Percentiles rank a stretch among this genome's conserved stretches.
These are phyloP conservation scores for Taenioides sp. DNA, from an alignment of 2,797 vertebrate genomes.

Conservation along the genomic window DNA sequence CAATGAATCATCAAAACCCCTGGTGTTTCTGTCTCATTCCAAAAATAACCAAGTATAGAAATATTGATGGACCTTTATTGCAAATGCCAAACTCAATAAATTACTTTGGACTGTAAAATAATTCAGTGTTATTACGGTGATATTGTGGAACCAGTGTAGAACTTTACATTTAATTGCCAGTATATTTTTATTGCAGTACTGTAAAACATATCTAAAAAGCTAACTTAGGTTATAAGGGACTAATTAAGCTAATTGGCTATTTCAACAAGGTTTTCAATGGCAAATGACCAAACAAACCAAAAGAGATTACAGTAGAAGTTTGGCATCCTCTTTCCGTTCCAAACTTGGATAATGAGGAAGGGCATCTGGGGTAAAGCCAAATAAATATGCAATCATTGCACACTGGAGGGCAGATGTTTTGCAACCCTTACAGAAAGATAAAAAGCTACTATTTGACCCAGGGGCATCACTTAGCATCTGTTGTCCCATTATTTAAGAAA, in stretches of 20 bases:
- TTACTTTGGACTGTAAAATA: background rate
- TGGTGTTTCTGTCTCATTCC: constrained; percentile 26
- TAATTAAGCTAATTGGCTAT: background rate
- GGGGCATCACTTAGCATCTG: constrained; percentile 24
- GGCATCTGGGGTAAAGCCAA: background rate
- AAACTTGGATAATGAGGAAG: background rate
- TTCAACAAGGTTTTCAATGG: background rate
- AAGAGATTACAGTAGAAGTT: background rate
- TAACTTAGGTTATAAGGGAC: background rate
- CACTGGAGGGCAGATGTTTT: constrained; percentile 1
- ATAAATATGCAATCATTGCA: background rate
- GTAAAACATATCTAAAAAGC: too few species aligned
- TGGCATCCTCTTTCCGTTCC: background rate
- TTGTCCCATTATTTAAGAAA: constrained; percentile 41
- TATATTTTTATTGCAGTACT: background rate
- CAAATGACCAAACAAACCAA: background rate
- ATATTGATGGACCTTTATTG: constrained; percentile 45
- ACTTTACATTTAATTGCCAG: background rate
- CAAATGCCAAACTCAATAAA: constrained; percentile 41
- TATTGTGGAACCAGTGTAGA: background rate
- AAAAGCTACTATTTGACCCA: background rate
- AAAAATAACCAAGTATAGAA: constrained; percentile 47
- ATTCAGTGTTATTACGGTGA: background rate
- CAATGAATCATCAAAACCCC: constrained; percentile 19
- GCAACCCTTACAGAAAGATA: background rate